phyloP scores from a whole-genome alignment of 2,113 vertebrate genomes.

The Lipotes vexillifer region DNA sequence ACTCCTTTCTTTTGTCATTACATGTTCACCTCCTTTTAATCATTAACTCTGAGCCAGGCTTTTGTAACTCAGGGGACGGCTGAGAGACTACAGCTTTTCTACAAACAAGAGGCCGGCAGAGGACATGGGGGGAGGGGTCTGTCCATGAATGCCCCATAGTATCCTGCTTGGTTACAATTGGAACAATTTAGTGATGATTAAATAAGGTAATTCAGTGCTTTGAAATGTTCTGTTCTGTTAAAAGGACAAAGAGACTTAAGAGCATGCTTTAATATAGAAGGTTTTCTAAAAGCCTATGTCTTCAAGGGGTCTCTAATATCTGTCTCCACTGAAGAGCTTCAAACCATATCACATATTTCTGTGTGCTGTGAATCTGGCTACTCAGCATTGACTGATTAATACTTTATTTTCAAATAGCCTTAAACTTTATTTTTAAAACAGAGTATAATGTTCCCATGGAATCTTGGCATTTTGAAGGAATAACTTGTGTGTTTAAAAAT shows the following conservation, averaged over 20 bases:
- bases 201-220: background rate
- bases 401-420: background rate
- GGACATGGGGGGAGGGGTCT: background rate
- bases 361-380: background rate
- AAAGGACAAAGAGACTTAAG: background rate
- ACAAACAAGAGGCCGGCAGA: background rate
- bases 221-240: background rate
- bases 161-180: background rate
- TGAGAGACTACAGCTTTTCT: background rate
- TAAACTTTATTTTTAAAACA: constrained; percentile 23
- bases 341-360: background rate
- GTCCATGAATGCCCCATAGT: background rate
- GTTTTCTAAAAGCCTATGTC: background rate
- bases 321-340: background rate
- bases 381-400: background rate
- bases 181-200: background rate
- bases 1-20: background rate
- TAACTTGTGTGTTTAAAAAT: background rate
- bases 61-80: background rate
- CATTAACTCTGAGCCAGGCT: background rate
- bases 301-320: background rate
- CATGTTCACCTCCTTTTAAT: background rate
- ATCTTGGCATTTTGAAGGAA: constrained; percentile 8
- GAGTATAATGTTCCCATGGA: background rate
- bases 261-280: background rate